Evolutionary conservation across 2,113 vertebrate genomes (phyloP).

Genomic region (Callipepla californica): DNA sequence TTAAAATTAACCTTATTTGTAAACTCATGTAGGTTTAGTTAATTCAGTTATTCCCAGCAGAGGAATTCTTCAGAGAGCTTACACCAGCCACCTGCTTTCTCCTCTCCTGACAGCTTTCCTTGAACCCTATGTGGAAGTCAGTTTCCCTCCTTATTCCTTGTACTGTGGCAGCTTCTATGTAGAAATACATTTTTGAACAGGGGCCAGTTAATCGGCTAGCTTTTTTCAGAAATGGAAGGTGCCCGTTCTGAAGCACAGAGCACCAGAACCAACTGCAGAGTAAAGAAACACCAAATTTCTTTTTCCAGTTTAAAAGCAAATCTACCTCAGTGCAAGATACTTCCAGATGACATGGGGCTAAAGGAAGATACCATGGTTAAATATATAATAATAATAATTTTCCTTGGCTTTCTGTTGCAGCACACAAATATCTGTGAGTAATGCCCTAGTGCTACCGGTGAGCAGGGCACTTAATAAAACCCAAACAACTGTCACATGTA

Average conservation of each 20-base stretch:
- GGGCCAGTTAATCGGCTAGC: conserved; percentile 17
- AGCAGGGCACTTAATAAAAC: conserved; percentile 81
- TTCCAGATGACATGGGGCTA: conserved; percentile 57
- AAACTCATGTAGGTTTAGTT: conserved; percentile 29
- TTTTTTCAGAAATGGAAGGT: conserved; percentile 36
- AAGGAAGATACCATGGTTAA: conserved; percentile 63
- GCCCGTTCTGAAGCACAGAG: neutral
- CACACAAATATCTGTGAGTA: conserved; percentile 76
- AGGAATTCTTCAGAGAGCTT: neutral
- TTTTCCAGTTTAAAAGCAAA: conserved; percentile 12
- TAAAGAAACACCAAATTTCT: neutral
- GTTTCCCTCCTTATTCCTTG: conserved; percentile 13
- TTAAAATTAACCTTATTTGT: conserved; percentile 60
- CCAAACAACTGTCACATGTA: conserved; percentile 77
- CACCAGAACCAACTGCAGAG: neutral
- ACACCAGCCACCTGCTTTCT: neutral
- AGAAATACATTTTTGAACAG: conserved; percentile 31
- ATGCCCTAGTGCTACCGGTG: conserved; percentile 64
- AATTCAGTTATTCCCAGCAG: neutral
- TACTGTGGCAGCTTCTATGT: neutral
- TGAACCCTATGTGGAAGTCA: conserved; percentile 35
- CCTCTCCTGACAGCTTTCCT: conserved; percentile 14
- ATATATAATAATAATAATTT: conserved; percentile 76
- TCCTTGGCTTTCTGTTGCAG: conserved; percentile 61
- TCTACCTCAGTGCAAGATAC: neutral